Percentiles rank a stretch among this genome's conserved stretches.
These are phyloP conservation scores for Microctenopoma stevenorrisi DNA, from an alignment of 2,797 vertebrate species.

Conservation along the genomic window DNA sequence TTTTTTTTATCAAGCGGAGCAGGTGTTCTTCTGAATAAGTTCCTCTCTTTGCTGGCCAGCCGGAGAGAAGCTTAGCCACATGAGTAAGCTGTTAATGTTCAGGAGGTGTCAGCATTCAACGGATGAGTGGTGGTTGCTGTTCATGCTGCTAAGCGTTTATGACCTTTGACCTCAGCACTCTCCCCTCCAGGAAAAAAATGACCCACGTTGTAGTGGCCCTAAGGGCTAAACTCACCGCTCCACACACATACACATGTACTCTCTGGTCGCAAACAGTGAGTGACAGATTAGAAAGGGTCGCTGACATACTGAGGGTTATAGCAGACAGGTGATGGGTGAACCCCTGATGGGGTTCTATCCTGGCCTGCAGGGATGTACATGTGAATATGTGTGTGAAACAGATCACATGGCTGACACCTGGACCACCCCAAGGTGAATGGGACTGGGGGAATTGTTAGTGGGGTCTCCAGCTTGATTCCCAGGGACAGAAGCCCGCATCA, in stretches of 20 bases:
- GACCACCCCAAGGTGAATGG: constrained; percentile 64
- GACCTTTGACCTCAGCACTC: constrained; percentile 58
- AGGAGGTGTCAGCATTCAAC: constrained; percentile 60
- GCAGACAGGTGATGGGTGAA: constrained; percentile 69
- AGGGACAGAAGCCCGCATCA: constrained; percentile 35
- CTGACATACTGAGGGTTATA: constrained; percentile 55
- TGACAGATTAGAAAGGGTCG: constrained; percentile 61
- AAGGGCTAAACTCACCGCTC: constrained; percentile 47
- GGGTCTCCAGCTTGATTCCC: constrained; percentile 36
- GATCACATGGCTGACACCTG: constrained; percentile 59
- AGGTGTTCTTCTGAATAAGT: constrained; percentile 60
- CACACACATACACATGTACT: constrained; percentile 28
- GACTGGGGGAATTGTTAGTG: constrained; percentile 15
- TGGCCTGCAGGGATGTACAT: constrained; percentile 68
- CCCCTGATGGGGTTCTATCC: constrained; percentile 32
- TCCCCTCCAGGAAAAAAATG: constrained; percentile 9
- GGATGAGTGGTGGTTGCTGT: constrained; percentile 37
- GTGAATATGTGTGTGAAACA: constrained; percentile 69
- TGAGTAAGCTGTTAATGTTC: constrained; percentile 47
- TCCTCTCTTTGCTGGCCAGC: constrained; percentile 24
- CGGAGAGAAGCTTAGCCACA: constrained; percentile 42
- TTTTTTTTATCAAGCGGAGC: constrained; percentile 27
- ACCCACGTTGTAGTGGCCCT: constrained; percentile 37
- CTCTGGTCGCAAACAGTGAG: constrained; percentile 53
- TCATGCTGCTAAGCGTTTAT: constrained; percentile 50